Percentiles rank a stretch among this genome's conserved stretches.
phyloP scores from a whole-genome alignment of 2,797 vertebrate species.

The Scyliorhinus canicula region DNA sequence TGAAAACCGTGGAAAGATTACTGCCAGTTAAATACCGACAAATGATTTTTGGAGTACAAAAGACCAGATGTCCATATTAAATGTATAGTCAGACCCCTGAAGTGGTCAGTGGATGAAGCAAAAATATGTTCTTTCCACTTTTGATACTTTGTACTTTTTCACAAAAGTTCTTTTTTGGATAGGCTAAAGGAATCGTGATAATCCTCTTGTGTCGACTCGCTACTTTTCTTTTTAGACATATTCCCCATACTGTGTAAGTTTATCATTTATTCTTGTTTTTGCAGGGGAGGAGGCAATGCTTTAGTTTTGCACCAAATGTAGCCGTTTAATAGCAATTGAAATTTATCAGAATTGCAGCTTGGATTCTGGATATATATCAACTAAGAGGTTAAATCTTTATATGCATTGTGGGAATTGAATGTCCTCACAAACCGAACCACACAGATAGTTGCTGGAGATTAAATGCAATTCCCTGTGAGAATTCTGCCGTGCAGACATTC shows the following conservation, averaged over 20 bases:
- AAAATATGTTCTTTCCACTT: constrained; percentile 11
- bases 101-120: constrained; percentile 10
- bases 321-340: background rate
- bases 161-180: background rate
- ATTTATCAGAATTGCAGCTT: background rate
- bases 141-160: constrained; percentile 29
- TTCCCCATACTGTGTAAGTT: background rate
- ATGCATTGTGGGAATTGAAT: constrained; percentile 35
- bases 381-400: constrained; percentile 10
- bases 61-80: constrained; percentile 22
- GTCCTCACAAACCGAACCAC: constrained; percentile 3
- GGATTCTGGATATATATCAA: background rate
- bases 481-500: constrained; percentile 32
- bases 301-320: background rate
- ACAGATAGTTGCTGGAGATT: constrained; percentile 32
- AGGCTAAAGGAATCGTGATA: background rate
- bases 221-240: constrained; percentile 6
- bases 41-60: constrained; percentile 15
- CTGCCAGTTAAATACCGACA: constrained; percentile 22
- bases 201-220: background rate
- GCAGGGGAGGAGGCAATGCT: background rate
- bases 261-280: background rate
- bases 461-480: constrained; percentile 34
- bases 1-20: constrained; percentile 28
- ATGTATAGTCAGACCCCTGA: constrained; percentile 26